Conservation (phyloP, 2,797 vertebrate species). For the Coreius guichenoti region DNA sequence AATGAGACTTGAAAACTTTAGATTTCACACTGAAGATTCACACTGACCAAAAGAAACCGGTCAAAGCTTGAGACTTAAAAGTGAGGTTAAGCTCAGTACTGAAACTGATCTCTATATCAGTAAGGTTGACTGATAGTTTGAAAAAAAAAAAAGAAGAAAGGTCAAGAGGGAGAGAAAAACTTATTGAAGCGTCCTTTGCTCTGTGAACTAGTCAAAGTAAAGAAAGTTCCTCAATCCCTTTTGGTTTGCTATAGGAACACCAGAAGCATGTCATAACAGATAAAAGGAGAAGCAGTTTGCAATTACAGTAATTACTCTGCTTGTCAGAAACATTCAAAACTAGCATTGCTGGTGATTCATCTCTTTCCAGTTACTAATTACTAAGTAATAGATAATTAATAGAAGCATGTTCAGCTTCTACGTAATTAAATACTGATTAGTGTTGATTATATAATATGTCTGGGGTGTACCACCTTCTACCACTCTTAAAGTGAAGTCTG, state of each 20-base stretch:
- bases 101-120: slow-evolving; percentile 9
- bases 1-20: neutral
- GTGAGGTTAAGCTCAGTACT: neutral
- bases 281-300: slow-evolving; percentile 12
- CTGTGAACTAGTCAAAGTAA: neutral
- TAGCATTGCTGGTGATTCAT: slow-evolving; percentile 22
- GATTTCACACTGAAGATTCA: slow-evolving; percentile 56
- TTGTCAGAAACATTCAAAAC: slow-evolving; percentile 33
- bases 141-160: neutral
- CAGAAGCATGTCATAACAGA: slow-evolving; percentile 5
- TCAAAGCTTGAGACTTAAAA: slow-evolving; percentile 20
- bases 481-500: slow-evolving; percentile 22
- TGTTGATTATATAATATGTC: slow-evolving; percentile 40
- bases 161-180: neutral
- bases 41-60: slow-evolving; percentile 25
- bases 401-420: slow-evolving; percentile 24
- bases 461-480: slow-evolving; percentile 11
- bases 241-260: neutral
- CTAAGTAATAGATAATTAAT: slow-evolving; percentile 32
- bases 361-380: slow-evolving; percentile 45
- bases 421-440: slow-evolving; percentile 45
- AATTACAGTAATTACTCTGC: slow-evolving; percentile 33
- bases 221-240: neutral
- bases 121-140: neutral
- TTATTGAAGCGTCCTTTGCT: slow-evolving; percentile 2